Percentiles rank a stretch among this genome's conserved stretches.
These are phyloP conservation scores for Tetranychus truncatus DNA, from an alignment of 2,888 invertebrate genomes.

Conservation along the genomic window DNA sequence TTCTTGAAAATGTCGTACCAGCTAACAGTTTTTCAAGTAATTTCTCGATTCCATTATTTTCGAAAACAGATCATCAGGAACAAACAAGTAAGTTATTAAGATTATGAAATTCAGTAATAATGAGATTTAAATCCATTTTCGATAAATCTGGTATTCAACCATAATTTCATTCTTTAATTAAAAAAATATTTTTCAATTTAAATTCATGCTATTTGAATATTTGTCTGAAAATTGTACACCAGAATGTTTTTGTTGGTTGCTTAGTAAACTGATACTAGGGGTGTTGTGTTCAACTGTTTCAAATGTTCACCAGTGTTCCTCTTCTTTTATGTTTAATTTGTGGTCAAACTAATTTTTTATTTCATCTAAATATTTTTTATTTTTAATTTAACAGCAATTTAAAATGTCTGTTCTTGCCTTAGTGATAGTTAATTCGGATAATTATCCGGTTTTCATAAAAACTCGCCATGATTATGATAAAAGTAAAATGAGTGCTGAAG, in stretches of 20 bases:
- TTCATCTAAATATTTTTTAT: not conserved
- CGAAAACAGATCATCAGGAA: not conserved
- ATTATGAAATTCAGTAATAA: not conserved
- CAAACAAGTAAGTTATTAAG: not conserved
- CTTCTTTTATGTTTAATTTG: not conserved
- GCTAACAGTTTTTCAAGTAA: not conserved
- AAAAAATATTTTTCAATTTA: not conserved
- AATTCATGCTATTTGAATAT: not conserved
- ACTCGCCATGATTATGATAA: slow-evolving; percentile 10
- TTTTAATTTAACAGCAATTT: not conserved
- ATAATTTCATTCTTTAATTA: not conserved
- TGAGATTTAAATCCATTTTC: not conserved
- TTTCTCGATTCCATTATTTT: not conserved
- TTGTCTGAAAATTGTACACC: not conserved
- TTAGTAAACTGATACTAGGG: too few relatives aligned
- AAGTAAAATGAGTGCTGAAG: slow-evolving; percentile 1
- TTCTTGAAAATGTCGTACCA: not conserved
- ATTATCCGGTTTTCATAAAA: slow-evolving; percentile 19
- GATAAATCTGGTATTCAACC: not conserved
- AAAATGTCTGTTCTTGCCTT: slow-evolving; percentile 19
- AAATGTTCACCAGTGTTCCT: too few relatives aligned
- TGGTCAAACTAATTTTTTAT: not conserved
- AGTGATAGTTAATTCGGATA: slow-evolving; percentile 20
- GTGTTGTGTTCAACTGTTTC: too few relatives aligned
- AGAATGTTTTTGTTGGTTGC: too few relatives aligned